Evolutionary conservation across 1,140 invertebrate species (phyloP), one percentile per base, ranked within the genome.

Genomic region (Drosophila mojavensis): DNA sequence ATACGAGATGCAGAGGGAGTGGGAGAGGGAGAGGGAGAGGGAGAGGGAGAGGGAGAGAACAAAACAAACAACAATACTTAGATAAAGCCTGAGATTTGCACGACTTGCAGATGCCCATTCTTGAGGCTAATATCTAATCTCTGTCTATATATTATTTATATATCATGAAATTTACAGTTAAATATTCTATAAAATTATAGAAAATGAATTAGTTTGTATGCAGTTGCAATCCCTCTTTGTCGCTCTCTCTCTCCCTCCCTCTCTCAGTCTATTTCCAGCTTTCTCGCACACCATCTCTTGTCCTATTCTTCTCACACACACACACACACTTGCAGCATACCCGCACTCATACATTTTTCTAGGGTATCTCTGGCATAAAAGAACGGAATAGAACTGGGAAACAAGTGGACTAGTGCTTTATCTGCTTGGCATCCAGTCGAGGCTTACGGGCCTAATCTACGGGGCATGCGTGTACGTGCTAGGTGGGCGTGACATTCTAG

Each of bases 391-490:
- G 20, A 50, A 48, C 17, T 24, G 26, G 13, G n/a, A 11, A 47
- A 20, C 36, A 43, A 64, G 60, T 64, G 67, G 66, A 69, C 66
- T 62, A 69, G 43, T 39, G 36, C 36, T 63, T 71, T 71, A 71
- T 71, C 69, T 48, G 43, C 4, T 11, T 36, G 66, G 33, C 43
- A 66, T 48, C 36, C 53, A 71, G 61, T 28, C 48, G 64, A 45
- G 54, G 67, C 73, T 75, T 65, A 75, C 59, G 66, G 60, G 67
- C 68, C 73, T 75, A 75, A 75, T 70, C 73, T 70, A 71, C 73
- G 73, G 71, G 73, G 68, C 67, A 71, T 75, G 73, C 67, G 72
- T 75, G 59, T 75, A 75, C 73, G 73, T 75, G 73, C 61, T 53
- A 56, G 66, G 66, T 60, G 61, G 61, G 28, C 45, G 45, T 41